phyloP scores from a whole-genome alignment of 1,140 invertebrate genomes.

The Carcinoscorpius rotundicauda region DNA sequence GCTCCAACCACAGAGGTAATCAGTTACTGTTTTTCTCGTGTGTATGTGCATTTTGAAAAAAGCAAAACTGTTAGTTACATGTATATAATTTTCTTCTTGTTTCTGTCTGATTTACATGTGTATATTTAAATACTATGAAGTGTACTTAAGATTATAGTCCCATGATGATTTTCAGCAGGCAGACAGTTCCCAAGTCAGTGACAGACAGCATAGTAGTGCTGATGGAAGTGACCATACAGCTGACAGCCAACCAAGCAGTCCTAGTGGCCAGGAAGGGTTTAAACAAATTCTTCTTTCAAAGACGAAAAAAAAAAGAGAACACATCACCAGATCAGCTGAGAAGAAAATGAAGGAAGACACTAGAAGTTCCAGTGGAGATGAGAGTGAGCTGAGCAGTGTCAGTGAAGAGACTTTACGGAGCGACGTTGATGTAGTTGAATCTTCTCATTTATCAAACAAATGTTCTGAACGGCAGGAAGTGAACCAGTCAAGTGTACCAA shows the following conservation, averaged over 20 bases:
- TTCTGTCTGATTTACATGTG: no score
- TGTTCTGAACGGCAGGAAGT: no score
- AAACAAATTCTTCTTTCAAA: no score
- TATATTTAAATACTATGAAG: no score
- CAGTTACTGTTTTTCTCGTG: not conserved
- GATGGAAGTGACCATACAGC: constrained; percentile 29
- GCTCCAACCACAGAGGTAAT: constrained; percentile 20
- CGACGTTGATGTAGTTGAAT: constrained; percentile 14
- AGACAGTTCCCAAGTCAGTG: constrained; percentile 37
- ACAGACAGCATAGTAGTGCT: constrained; percentile 28
- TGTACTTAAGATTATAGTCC: no score
- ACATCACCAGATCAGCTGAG: constrained; percentile 17
- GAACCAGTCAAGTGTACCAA: no score
- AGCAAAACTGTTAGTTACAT: no score
- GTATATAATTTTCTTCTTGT: no score
- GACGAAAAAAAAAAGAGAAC: no score
- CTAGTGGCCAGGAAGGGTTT: not conserved
- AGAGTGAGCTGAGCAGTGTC: constrained; percentile 22
- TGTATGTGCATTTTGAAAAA: no score
- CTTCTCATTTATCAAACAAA: no score
- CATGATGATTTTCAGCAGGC: constrained; percentile 17
- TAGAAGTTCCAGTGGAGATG: constrained; percentile 21
- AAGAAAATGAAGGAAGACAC: constrained; percentile 28
- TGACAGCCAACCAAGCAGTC: constrained; percentile 16
- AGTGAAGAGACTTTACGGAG: constrained; percentile 22